Base-by-base conservation (phyloP, 2,113 vertebrate genomes). In the Rhabdornis inornatus region DNA sequence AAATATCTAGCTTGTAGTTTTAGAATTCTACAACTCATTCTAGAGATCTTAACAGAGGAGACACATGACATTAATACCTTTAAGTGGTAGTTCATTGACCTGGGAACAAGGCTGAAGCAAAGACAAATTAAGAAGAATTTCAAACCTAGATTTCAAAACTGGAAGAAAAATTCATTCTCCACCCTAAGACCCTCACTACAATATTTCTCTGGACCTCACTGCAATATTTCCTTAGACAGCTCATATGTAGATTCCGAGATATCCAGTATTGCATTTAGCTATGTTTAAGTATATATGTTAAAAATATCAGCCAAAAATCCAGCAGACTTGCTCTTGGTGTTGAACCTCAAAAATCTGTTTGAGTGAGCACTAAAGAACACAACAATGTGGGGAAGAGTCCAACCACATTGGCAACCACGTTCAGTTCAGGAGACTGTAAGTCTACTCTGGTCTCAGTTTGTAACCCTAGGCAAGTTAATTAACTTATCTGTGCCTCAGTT, bases 401-500 rank as follows among this genome's bases (percentile, higher is more conserved):
- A 50, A 63, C 25, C 21, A 56, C 1, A 1, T 0, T 0, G 33
- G 50, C 10, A 89, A 40, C 7, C 25, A 33, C 9, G 44, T 60
- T 23, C 31, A 42, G 24, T 30, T 64, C 71, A 52, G 37, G 50
- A 88, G 18, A 47, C 20, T 57, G 4, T 5, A 39, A 22, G 12
- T 50, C 60, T 88, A 33, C 47, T 57, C 55, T 82, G 27, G 45
- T 39, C 35, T 37, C 25, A 20, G 11, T 59, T 20, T 35, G 44
- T 20, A 56, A 72, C 9, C 11, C 28, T 15, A 68, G 53, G 27
- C 39, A 42, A 55, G 30, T 31, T 27, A 45, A 23, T 64, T 65
- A 74, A 66, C 7, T 61, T 57, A 42, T 7, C 74, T 33, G 16
- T 65, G 28, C 37, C 88, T 90, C 63, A 37, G 55, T 81, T 89